These are phyloP conservation scores for Acipenser transmontanus DNA, from an alignment of 2,797 vertebrate species.

Conservation along the genomic window DNA sequence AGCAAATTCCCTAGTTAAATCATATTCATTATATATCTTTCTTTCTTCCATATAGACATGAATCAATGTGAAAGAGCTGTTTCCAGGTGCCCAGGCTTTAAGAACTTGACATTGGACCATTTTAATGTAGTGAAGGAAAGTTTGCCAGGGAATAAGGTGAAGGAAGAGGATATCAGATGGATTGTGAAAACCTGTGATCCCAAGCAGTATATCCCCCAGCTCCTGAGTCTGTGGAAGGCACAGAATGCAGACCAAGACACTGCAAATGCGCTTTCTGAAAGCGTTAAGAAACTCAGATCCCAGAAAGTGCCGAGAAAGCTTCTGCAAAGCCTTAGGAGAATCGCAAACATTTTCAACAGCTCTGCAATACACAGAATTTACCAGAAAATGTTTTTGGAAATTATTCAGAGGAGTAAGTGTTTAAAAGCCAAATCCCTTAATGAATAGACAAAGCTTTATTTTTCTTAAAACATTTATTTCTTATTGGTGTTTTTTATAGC, in stretches of 20 bases:
- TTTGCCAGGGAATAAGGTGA: conserved; percentile 76
- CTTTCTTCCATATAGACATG: conserved; percentile 57
- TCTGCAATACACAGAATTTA: conserved; percentile 75
- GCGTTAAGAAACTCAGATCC: conserved; percentile 70
- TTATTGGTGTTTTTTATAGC: too few relatives aligned
- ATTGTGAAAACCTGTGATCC: conserved; percentile 63
- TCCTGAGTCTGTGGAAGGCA: conserved; percentile 83
- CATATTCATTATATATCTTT: background rate
- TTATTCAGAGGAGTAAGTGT: conserved; percentile 68
- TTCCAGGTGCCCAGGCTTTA: conserved; percentile 64
- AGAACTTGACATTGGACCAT: conserved; percentile 74
- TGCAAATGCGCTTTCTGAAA: conserved; percentile 70
- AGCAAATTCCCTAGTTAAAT: too few relatives aligned
- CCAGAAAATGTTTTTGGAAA: conserved; percentile 77
- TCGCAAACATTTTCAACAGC: conserved; percentile 73
- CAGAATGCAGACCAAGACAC: conserved; percentile 78
- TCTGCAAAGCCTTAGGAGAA: conserved; percentile 77
- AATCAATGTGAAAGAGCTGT: conserved; percentile 79
- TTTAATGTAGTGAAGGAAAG: conserved; percentile 68
- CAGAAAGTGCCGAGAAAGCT: conserved; percentile 69
- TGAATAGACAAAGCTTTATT: conserved; percentile 38
- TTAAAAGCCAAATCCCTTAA: conserved; percentile 62
- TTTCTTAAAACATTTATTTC: too few relatives aligned
- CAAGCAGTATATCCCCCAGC: conserved; percentile 70
- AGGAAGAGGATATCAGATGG: conserved; percentile 57